Evolutionary conservation across 2,113 vertebrate genomes (phyloP), one percentile per base, ranked within the genome.

Genomic region (Salvelinus sp.): DNA sequence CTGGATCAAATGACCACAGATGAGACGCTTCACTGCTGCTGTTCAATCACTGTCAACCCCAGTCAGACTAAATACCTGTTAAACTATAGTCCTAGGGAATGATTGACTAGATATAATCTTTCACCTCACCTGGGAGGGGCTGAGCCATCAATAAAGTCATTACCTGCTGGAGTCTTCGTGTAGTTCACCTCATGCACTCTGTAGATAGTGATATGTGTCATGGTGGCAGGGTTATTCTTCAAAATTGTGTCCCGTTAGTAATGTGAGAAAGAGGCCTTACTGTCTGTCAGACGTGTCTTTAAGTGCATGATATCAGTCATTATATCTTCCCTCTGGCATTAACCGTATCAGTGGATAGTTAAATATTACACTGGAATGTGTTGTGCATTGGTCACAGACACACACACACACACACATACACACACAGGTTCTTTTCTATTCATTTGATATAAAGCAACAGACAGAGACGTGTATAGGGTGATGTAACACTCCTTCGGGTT

Each of bases 381-480:
- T 57, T 14, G 50, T 22, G 3, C 16, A 16, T 57, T 57, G 18
- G 18, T 57, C 38, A 54, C 12, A 54, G 48, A 54, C 3, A 6
- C 50, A 76, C 57, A 76, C 47, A 33, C 47, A 12, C 47, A 12
- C 10, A 48, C 47, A 48, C 38, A 18, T 3, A 2, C 23, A 69
- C 33, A 70, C 62, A 57, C 48, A 58, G 63, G 0, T 1, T 38
- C 13, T 50, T 44, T 54, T 25, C 87, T 82, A 83, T 85, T 90
- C 88, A 87, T 90, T 91, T 69, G 27, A 83, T 76, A 80, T 65
- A 84, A 86, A 85, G 84, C 57, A 88, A 76, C 70, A 47, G 5
- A 60, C 22, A 38, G 12, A 48, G 16, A 3, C 2, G 74, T 63
- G 48, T 14, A 22, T 22, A 14, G n/a, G 14, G 20, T 0, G 18